Evolutionary conservation across 2,797 vertebrate genomes (phyloP).

Genomic region (Galagoides demidoff): DNA sequence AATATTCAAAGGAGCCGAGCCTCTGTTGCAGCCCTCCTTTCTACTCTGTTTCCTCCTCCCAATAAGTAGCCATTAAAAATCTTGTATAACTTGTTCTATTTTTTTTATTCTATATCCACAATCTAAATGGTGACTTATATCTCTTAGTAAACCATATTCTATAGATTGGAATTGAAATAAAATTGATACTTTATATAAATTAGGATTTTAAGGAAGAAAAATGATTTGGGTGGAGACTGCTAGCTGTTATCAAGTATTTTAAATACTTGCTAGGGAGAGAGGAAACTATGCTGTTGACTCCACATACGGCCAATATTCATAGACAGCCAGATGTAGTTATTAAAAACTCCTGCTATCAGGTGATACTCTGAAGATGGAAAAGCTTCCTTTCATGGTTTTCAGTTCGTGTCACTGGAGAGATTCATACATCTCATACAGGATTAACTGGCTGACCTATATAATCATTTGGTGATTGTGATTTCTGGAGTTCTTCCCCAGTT

Average conservation of each 20-base stretch:
- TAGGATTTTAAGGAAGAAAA: constrained; percentile 48
- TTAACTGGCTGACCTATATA: neutral
- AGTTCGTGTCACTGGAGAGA: neutral
- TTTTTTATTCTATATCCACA: neutral
- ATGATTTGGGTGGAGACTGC: constrained; percentile 20
- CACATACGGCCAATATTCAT: neutral
- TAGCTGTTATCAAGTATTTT: constrained; percentile 26
- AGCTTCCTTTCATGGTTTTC: neutral
- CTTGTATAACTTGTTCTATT: neutral
- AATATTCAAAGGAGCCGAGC: neutral
- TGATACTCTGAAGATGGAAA: neutral
- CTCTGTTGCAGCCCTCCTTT: neutral
- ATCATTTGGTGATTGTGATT: constrained; percentile 41
- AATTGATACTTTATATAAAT: neutral
- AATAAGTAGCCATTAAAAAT: neutral
- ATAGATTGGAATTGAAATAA: neutral
- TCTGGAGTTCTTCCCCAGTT: constrained; percentile 21
- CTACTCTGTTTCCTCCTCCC: neutral
- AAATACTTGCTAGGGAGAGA: neutral
- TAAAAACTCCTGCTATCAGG: neutral
- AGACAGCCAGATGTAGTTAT: neutral
- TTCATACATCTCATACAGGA: neutral
- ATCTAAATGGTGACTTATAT: constrained; percentile 11
- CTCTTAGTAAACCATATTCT: constrained; percentile 30
- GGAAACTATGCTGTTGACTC: neutral